Conservation (phyloP, 2,888 invertebrate species). For the Crioceris asparagi region DNA sequence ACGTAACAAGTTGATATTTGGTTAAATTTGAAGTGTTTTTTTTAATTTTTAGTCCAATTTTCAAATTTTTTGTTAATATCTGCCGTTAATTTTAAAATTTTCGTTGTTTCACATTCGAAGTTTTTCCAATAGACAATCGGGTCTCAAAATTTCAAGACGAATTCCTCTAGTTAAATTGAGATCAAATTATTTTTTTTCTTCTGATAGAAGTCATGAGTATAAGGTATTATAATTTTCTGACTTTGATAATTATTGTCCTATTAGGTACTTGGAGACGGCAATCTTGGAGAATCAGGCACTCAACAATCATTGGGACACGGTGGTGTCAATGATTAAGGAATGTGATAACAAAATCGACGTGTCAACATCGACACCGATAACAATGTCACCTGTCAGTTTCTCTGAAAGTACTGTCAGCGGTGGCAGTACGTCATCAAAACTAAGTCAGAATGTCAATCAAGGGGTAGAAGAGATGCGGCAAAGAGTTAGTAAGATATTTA, state of each 20-base stretch:
- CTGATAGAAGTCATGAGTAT: background rate
- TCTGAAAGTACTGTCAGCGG: slow-evolving; percentile 16
- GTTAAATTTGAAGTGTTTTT: no score
- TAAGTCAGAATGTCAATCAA: slow-evolving; percentile 39
- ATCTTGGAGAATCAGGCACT: slow-evolving; percentile 38
- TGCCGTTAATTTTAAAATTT: no score
- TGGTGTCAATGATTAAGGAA: slow-evolving; percentile 43
- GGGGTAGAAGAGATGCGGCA: slow-evolving; percentile 51
- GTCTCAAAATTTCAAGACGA: no score
- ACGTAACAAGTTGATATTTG: no score
- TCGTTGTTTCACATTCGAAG: no score
- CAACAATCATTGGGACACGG: slow-evolving; percentile 41
- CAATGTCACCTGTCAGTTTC: slow-evolving; percentile 6
- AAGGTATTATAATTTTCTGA: background rate
- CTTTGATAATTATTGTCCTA: slow-evolving; percentile 3
- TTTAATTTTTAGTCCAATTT: no score
- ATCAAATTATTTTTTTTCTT: no score
- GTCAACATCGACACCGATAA: no score
- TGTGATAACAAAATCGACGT: slow-evolving; percentile 40
- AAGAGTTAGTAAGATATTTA: slow-evolving; percentile 49
- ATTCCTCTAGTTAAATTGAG: no score
- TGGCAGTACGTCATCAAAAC: no score
- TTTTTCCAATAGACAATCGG: no score
- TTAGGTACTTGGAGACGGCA: slow-evolving; percentile 39
- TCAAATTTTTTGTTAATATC: no score